A percentile compares a stretch with the other conserved stretches of the same genome.
Conservation (phyloP, 1,140 invertebrate species). For the Sarcophaga bullata region DNA sequence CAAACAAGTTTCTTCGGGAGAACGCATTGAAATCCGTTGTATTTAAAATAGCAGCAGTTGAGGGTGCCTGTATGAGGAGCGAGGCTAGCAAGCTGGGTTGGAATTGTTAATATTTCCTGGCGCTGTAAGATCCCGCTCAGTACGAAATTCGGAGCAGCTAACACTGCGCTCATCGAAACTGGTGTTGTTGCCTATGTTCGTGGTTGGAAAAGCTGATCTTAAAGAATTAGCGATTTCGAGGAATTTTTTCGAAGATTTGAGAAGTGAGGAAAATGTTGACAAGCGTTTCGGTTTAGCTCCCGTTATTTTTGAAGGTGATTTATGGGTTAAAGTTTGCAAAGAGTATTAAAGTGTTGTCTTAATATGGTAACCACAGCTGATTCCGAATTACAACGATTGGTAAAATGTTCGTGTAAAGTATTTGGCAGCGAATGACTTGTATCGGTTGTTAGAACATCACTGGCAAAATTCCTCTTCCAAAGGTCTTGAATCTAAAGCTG, state of each 20-base stretch:
- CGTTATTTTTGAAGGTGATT: slow-evolving; percentile 28
- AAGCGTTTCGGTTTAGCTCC: slow-evolving; percentile 60
- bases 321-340: not conserved
- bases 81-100: slow-evolving; percentile 49
- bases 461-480: slow-evolving; percentile 23
- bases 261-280: slow-evolving; percentile 50
- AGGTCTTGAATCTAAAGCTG: not conserved
- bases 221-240: slow-evolving; percentile 55
- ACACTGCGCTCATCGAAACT: slow-evolving; percentile 61
- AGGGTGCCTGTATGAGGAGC: slow-evolving; percentile 44
- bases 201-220: slow-evolving; percentile 43
- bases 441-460: not conserved
- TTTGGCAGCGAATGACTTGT: slow-evolving; percentile 56
- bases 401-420: slow-evolving; percentile 52
- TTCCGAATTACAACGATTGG: slow-evolving; percentile 12
- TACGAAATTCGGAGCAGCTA: slow-evolving; percentile 60
- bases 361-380: not conserved
- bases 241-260: too few species aligned
- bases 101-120: slow-evolving; percentile 25
- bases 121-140: slow-evolving; percentile 31
- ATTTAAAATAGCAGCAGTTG: slow-evolving; percentile 23
- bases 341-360: not conserved
- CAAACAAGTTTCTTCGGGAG: slow-evolving; percentile 59
- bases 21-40: slow-evolving; percentile 28
- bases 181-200: slow-evolving; percentile 27